Percentiles rank a stretch among this genome's conserved stretches.
Evolutionary conservation across 2,113 vertebrate species (phyloP).

Genomic region (Corvus hawaiiensis): DNA sequence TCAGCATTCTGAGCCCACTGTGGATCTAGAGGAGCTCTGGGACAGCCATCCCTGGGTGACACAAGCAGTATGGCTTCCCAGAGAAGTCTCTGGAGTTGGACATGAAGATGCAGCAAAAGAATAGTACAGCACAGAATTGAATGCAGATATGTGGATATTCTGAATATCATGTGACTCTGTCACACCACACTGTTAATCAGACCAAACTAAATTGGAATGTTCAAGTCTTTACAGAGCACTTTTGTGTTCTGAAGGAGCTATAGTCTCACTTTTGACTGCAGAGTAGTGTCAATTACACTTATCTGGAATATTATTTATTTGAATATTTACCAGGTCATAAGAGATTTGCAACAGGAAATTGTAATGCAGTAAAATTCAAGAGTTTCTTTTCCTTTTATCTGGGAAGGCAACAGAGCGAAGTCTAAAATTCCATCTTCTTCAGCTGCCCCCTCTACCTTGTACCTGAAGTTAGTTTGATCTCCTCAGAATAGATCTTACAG

Average conservation of each 20-base stretch:
- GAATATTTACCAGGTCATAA: neutral
- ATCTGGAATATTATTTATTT: neutral
- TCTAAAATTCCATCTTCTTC: neutral
- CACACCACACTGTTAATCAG: neutral
- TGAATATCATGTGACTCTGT: neutral
- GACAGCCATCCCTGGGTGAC: neutral
- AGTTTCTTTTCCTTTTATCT: neutral
- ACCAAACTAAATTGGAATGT: neutral
- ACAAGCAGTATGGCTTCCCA: neutral
- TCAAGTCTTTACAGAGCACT: neutral
- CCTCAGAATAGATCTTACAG: neutral
- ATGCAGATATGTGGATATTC: neutral
- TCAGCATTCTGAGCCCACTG: neutral
- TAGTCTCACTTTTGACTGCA: neutral
- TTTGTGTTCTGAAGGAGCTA: neutral
- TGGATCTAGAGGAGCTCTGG: neutral
- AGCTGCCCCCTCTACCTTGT: neutral
- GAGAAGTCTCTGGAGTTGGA: neutral
- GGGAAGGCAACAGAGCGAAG: neutral
- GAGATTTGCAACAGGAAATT: neutral
- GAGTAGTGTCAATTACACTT: neutral
- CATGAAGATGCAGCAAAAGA: neutral
- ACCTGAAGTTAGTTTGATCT: neutral
- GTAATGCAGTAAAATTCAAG: neutral
- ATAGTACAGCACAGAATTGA: neutral